Conservation (phyloP, 2,888 invertebrate genomes). For the Lasioglossum villosulum region DNA sequence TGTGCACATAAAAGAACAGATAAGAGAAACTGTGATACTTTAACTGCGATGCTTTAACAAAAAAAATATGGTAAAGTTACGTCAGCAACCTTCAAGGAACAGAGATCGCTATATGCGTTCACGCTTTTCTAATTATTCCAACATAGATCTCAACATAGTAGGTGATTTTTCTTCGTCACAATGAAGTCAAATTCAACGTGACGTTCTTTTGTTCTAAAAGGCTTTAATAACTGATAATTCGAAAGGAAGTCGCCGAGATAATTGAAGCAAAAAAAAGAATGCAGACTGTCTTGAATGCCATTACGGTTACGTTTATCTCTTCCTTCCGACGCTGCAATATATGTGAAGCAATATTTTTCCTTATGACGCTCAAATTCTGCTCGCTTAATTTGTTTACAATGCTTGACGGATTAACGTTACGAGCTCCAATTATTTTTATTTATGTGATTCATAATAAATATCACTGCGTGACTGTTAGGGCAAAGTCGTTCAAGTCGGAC, state of each 20-base stretch:
- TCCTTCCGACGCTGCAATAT: neutral
- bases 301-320: neutral
- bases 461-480: neutral
- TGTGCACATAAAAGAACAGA: neutral
- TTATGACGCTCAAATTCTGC: neutral
- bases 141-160: neutral
- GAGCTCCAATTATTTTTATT: neutral
- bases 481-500: neutral
- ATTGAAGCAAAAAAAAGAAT: neutral
- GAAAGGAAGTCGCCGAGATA: neutral
- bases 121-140: neutral
- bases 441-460: no score
- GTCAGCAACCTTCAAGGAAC: neutral
- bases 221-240: conserved; percentile 17
- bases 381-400: neutral
- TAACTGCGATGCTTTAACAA: neutral
- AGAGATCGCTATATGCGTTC: neutral
- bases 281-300: neutral
- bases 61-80: neutral
- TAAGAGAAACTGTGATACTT: neutral
- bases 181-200: conserved; percentile 5
- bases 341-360: neutral
- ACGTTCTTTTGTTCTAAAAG: neutral
- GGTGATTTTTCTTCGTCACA: neutral
- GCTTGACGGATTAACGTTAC: no score